Conservation (phyloP, 2,888 invertebrate genomes). For the Xestia rhomboidea region DNA sequence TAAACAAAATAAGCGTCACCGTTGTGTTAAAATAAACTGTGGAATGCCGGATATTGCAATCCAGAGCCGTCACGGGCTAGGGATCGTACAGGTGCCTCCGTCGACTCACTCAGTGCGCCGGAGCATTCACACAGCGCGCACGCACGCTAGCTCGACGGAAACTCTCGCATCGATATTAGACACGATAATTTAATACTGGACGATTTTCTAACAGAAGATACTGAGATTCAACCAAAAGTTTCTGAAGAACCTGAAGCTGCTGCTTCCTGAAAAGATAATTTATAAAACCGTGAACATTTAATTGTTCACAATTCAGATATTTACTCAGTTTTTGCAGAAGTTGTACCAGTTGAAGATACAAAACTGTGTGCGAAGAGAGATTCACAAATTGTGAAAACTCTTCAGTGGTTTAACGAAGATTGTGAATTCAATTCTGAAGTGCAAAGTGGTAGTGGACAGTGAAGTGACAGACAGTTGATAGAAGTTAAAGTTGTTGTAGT, state of each 20-base stretch:
- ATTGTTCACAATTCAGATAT: conserved; percentile 5
- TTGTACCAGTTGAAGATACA: conserved; percentile 7
- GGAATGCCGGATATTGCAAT: conserved; percentile 90
- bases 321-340: conserved; percentile 11
- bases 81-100: conserved; percentile 73
- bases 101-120: conserved; percentile 73
- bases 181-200: conserved; percentile 70
- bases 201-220: conserved; percentile 32
- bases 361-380: not conserved
- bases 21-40: conserved; percentile 81
- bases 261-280: conserved; percentile 1
- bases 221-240: not conserved
- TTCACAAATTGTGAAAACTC: conserved; percentile 21
- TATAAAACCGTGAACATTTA: conserved; percentile 6
- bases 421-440: conserved; percentile 38
- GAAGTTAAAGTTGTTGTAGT: conserved; percentile 27
- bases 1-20: conserved; percentile 88
- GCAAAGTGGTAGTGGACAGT: conserved; percentile 64
- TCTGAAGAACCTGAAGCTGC: conserved; percentile 16
- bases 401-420: conserved; percentile 21
- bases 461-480: conserved; percentile 49
- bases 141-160: conserved; percentile 66
- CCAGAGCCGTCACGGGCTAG: conserved; percentile 71
- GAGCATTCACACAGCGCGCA: conserved; percentile 67
- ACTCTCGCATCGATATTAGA: conserved; percentile 75